Base-by-base conservation (phyloP, 2,113 vertebrate genomes). In the Siniperca chuatsi region DNA sequence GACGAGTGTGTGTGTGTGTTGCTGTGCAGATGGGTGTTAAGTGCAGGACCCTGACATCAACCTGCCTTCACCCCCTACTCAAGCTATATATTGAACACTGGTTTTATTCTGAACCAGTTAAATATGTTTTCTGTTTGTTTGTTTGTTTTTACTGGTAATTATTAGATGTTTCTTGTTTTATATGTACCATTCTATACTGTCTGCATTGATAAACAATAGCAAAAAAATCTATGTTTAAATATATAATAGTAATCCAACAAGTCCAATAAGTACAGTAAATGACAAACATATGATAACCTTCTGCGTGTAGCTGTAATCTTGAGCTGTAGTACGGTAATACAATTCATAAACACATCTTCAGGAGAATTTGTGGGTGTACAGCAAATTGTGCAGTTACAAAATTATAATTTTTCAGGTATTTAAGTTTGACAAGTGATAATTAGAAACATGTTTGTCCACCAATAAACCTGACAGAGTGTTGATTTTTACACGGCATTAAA, bases 21-120 rank as follows among this genome's bases (percentile, higher is more conserved):
- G 66, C 58, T 33, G 69, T 76, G 82, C 66, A 77, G 78, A 79
- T 58, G 77, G 40, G 75, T 61, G 73, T 42, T 67, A 78, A 85
- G 85, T 46, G 73, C 66, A 54, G 40, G 61, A 74, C 75, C 42
- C 54, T 66, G 74, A 71, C 72, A 81, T 85, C 71, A 85, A 86
- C 70, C 87, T 71, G 82, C 81, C 79, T 78, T 77, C 85, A 60
- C 69, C 58, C 64, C 37, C 25, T 78, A 64, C 82, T 61, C 61
- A 40, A 29, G 46, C 55, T 67, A 29, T 72, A 42, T 3, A 77
- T 18, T 72, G 3, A 73, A 65, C 29, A 9, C 55, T 78, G 78
- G 42, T 9, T 62, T 73, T 66, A 52, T 18, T 52, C 18, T 18
- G 50, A 52, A 18, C 1, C 62, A 62, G 3, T n/a, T n/a, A 8